Evolutionary conservation across 2,797 vertebrate species (phyloP).

Genomic region (Argyrosomus regius): DNA sequence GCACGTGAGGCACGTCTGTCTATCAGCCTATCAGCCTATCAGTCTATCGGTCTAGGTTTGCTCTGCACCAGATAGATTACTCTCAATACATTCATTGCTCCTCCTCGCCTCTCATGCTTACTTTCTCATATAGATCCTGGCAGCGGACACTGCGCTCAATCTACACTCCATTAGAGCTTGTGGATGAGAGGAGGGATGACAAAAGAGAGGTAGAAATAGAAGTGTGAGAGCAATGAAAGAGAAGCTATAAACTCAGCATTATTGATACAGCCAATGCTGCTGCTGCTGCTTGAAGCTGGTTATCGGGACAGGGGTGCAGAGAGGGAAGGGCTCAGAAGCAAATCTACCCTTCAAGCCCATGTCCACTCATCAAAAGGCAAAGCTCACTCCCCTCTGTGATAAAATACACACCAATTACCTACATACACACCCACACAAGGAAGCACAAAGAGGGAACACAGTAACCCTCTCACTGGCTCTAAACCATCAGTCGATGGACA

Average conservation of each 20-base stretch:
- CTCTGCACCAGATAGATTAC: conserved; percentile 40
- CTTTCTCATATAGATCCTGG: conserved; percentile 64
- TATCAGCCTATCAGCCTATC: conserved; percentile 36
- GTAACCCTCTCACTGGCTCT: conserved; percentile 3
- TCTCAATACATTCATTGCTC: conserved; percentile 70
- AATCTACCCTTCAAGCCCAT: conserved; percentile 61
- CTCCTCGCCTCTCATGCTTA: conserved; percentile 38
- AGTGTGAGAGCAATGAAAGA: conserved; percentile 44
- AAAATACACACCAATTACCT: conserved; percentile 41
- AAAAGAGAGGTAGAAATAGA: conserved; percentile 44
- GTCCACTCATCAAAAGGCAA: conserved; percentile 63
- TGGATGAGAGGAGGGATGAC: conserved; percentile 61
- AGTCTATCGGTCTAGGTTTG: background rate
- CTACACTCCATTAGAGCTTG: conserved; percentile 77
- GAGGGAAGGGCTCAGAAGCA: conserved; percentile 42
- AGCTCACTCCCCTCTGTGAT: conserved; percentile 39
- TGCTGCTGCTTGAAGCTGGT: conserved; percentile 51
- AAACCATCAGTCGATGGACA: conserved; percentile 42
- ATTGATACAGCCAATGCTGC: conserved; percentile 58
- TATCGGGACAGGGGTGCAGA: conserved; percentile 15
- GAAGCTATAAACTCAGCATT: conserved; percentile 65
- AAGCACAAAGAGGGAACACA: conserved; percentile 20
- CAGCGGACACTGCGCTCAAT: conserved; percentile 57
- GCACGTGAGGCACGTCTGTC: conserved; percentile 56
- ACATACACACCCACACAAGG: conserved; percentile 26